phyloP scores from a whole-genome alignment of 2,113 vertebrate genomes.

The Ceyx melanurus region DNA sequence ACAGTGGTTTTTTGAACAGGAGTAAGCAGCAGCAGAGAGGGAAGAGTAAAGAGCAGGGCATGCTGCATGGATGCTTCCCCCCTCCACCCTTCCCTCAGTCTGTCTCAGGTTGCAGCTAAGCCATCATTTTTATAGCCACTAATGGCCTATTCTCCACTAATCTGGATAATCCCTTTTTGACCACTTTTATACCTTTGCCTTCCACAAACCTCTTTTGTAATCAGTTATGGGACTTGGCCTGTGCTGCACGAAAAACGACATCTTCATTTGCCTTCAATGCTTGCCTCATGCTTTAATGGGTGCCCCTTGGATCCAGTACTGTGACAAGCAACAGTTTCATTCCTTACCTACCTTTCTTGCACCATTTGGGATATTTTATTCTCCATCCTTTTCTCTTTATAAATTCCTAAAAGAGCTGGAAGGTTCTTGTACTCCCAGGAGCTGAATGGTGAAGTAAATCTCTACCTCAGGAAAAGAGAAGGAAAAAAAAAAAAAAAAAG shows the following conservation, averaged over 20 bases:
- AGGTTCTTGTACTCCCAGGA: constrained; percentile 15
- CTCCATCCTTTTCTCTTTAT: background rate
- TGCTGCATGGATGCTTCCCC: background rate
- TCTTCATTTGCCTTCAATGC: background rate
- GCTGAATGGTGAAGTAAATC: constrained; percentile 21
- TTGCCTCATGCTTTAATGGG: background rate
- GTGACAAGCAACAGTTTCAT: background rate
- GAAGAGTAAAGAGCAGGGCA: background rate
- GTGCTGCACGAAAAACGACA: background rate
- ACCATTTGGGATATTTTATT: background rate
- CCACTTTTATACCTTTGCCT: constrained; percentile 44
- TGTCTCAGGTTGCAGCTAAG: constrained; percentile 45
- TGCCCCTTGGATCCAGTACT: background rate
- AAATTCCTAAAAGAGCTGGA: constrained; percentile 35
- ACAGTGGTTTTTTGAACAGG: background rate
- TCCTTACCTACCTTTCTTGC: background rate
- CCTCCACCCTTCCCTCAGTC: background rate
- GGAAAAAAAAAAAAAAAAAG: background rate
- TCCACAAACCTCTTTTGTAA: constrained; percentile 7
- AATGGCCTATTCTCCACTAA: constrained; percentile 50
- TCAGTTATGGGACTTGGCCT: background rate
- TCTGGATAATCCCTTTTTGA: constrained; percentile 48
- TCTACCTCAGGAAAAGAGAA: background rate
- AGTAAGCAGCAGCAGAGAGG: background rate
- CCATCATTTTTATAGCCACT: constrained; percentile 54